These are phyloP conservation scores for Phorcus lineatus DNA, from an alignment of 2,888 invertebrate genomes.

Conservation along the genomic window DNA sequence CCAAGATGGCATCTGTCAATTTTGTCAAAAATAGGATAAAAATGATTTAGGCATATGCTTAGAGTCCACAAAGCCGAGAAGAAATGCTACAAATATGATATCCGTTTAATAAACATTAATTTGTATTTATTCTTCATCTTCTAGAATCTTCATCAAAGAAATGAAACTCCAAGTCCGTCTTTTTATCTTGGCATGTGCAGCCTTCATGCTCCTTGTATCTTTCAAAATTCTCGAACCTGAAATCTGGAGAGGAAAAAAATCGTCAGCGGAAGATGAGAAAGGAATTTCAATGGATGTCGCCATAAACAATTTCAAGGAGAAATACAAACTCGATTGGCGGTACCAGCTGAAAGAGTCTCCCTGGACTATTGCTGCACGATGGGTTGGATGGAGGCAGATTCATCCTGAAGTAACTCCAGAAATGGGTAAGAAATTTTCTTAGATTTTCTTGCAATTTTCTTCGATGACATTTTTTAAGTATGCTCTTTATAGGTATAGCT, in stretches of 20 bases:
- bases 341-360: constrained; percentile 48
- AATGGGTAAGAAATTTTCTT: constrained; percentile 50
- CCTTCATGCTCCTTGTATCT: constrained; percentile 47
- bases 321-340: constrained; percentile 47
- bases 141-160: neutral
- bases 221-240: constrained; percentile 59
- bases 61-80: no score
- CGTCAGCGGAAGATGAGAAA: neutral
- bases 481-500: neutral
- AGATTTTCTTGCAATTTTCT: no score
- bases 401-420: constrained; percentile 66
- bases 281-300: constrained; percentile 34
- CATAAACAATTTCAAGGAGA: constrained; percentile 45
- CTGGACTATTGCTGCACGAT: constrained; percentile 69
- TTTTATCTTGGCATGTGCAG: constrained; percentile 30
- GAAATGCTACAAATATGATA: no score
- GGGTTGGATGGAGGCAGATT: constrained; percentile 69
- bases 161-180: constrained; percentile 29
- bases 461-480: no score
- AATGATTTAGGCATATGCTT: no score
- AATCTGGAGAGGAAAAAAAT: constrained; percentile 8
- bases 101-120: no score
- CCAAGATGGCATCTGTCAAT: no score
- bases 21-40: no score
- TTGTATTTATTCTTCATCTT: no score